Evolutionary conservation across 37 sponge, comb jelly and placozoan genomes (phyloP).

Genomic region (Beroe forskalii): DNA sequence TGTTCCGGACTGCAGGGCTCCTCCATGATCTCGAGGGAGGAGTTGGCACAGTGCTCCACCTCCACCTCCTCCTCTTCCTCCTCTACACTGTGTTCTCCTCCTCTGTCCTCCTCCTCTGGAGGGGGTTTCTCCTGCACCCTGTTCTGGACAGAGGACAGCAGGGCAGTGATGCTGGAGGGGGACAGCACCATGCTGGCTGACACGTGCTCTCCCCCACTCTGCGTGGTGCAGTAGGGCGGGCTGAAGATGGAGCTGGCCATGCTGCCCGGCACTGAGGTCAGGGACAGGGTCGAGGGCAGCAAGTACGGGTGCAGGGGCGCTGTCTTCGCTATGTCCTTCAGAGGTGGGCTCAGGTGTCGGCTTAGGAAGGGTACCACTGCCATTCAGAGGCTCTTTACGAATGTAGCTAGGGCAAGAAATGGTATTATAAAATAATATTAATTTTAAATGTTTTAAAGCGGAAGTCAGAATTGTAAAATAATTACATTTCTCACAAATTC

Average conservation of each 20-base stretch:
- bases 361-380: conserved; percentile 9
- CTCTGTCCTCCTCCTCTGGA: too few species aligned
- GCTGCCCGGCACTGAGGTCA: background rate
- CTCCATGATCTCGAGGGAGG: background rate
- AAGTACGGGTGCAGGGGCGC: conserved; percentile 37
- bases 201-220: too few species aligned
- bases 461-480: background rate
- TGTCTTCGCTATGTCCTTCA: background rate
- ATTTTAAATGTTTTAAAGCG: too few species aligned
- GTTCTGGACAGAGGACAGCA: conserved; percentile 34
- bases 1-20: background rate
- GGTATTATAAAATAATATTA: too few species aligned
- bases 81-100: too few species aligned
- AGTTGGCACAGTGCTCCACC: background rate
- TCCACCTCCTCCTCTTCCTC: background rate
- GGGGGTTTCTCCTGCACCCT: too few species aligned
- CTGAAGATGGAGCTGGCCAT: background rate
- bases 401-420: too few species aligned
- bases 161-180: conserved; percentile 11
- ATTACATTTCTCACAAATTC: background rate
- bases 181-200: conserved; percentile 20
- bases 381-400: too few species aligned
- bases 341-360: background rate
- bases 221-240: background rate
- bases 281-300: conserved; percentile 6